Evolutionary conservation across 35 echinoderm and acorn worm genomes (phyloP).

Genomic region (Holothuria glaberrima): DNA sequence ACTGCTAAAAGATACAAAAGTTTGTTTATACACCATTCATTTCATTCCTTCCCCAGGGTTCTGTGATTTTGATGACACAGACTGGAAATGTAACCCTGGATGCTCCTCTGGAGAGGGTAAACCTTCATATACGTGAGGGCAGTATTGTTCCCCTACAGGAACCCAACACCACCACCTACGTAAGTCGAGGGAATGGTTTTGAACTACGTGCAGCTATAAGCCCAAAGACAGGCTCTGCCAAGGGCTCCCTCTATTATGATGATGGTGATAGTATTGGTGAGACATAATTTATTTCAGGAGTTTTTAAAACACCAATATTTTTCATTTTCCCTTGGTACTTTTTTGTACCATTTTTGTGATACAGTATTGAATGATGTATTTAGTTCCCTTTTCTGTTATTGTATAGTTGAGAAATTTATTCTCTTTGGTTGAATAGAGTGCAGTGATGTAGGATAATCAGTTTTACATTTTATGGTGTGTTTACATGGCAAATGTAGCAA

Average conservation of each 20-base stretch:
- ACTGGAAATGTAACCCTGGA: slow-evolving; percentile 57
- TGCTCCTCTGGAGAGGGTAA: slow-evolving; percentile 71
- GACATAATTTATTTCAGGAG: background rate
- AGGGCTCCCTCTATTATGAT: slow-evolving; percentile 71
- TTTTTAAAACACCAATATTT: background rate
- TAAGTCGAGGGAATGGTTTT: slow-evolving; percentile 54
- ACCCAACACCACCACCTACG: slow-evolving; percentile 70
- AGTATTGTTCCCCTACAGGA: slow-evolving; percentile 62
- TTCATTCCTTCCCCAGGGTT: slow-evolving; percentile 45
- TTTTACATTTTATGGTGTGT: too few relatives aligned
- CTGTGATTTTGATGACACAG: slow-evolving; percentile 1
- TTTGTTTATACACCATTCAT: background rate
- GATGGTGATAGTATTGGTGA: slow-evolving; percentile 82
- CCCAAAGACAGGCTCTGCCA: slow-evolving; percentile 35
- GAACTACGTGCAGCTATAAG: slow-evolving; percentile 49
- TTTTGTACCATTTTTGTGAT: too few relatives aligned
- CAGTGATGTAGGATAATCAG: too few relatives aligned
- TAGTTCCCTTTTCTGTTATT: too few relatives aligned
- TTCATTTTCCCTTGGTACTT: too few relatives aligned
- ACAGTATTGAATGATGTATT: too few relatives aligned
- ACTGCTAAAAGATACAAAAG: background rate
- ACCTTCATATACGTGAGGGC: slow-evolving; percentile 74
- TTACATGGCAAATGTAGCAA: too few relatives aligned
- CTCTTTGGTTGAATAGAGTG: too few relatives aligned
- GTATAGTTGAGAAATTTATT: too few relatives aligned